Percentiles rank a stretch among this genome's conserved stretches.
Evolutionary conservation across 2,888 invertebrate species (phyloP).

Genomic region (Leptinotarsa rubiginosa): DNA sequence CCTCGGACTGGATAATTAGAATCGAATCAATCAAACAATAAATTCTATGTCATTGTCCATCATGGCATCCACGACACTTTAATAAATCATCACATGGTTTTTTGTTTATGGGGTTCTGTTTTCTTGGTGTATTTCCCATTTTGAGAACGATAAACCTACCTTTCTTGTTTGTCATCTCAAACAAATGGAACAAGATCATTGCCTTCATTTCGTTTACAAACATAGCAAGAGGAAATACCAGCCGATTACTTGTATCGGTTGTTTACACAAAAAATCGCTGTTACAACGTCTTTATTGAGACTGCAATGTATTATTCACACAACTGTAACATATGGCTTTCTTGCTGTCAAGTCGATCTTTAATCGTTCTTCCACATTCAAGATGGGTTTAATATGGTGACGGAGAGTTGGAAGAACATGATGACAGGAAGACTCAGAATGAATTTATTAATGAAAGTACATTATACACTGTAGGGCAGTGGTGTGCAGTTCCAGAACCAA

Average conservation of each 20-base stretch:
- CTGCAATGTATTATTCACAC: slow-evolving; percentile 7
- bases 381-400: slow-evolving; percentile 1
- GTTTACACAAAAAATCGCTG: slow-evolving; percentile 1
- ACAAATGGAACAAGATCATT: background rate
- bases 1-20: no score
- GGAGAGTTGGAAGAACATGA: slow-evolving; percentile 3
- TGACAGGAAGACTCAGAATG: background rate
- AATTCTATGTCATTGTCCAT: no score
- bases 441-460: no score
- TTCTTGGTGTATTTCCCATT: background rate
- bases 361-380: background rate
- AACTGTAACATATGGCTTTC: background rate
- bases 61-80: background rate
- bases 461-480: no score
- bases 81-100: background rate
- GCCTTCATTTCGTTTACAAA: slow-evolving; percentile 3
- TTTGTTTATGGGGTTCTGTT: background rate
- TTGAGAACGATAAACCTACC: background rate
- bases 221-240: slow-evolving; percentile 3
- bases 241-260: background rate
- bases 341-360: background rate
- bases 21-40: no score
- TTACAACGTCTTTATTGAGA: slow-evolving; percentile 6
- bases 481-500: no score
- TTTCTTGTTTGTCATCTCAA: background rate